phyloP scores from a whole-genome alignment of 2,888 invertebrate species.

The Macrophya alboannulata region DNA sequence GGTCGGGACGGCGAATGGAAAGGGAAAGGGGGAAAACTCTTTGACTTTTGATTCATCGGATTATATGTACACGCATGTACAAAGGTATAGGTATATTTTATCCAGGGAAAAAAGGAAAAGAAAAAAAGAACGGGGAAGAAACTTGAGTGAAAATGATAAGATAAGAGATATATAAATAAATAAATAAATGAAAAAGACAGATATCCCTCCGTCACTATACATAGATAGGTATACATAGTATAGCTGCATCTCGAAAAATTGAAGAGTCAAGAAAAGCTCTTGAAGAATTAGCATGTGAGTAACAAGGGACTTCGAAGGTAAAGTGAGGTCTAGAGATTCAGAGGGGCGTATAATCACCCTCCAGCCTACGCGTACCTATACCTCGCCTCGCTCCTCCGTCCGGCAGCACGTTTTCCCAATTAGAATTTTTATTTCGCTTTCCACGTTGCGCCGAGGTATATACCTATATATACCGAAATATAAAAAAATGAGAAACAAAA shows the following conservation, averaged over 20 bases:
- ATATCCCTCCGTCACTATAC: neutral
- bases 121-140: neutral
- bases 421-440: constrained; percentile 34
- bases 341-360: constrained; percentile 68
- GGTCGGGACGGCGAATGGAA: too few species aligned
- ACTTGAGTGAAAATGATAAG: neutral
- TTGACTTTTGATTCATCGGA: neutral
- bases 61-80: neutral
- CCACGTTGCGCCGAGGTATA: neutral
- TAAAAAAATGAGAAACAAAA: neutral
- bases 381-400: constrained; percentile 7
- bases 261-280: constrained; percentile 57
- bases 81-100: too few species aligned
- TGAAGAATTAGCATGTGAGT: constrained; percentile 69
- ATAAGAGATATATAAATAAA: neutral
- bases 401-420: constrained; percentile 36
- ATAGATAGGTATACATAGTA: too few species aligned
- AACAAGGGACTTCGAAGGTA: constrained; percentile 63
- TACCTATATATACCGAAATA: neutral
- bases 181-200: neutral
- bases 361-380: neutral
- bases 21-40: neutral
- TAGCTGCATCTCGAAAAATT: neutral
- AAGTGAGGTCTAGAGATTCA: constrained; percentile 56
- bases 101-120: neutral